Base-by-base conservation (phyloP, 1,140 invertebrate species). In the Metopolophium dirhodum region DNA sequence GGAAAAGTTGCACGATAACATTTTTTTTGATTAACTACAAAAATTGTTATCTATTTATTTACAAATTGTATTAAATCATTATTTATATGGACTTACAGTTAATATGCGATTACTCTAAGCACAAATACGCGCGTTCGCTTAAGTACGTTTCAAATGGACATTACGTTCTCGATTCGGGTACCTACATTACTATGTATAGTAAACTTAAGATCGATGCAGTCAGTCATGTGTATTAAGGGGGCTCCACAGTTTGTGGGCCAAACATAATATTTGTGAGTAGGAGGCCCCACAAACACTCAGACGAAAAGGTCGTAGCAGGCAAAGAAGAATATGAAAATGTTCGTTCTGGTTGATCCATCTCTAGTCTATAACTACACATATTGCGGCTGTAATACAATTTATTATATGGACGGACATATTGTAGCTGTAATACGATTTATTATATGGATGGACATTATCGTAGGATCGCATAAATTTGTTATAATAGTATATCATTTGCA, bases 401-500 rank as follows among this genome's bases (percentile, higher is more conserved):
- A 77, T 77, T 77, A 77, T 6, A 7, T 18, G 61, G 61, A 77
- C n/a, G n/a, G 61, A 77, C 11, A 14, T 68, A 26, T 30, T 77
- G 61, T 18, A n/a, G 6, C 30, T 18, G 0, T 26, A 47, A 54
- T 54, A 77, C n/a, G 14, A 18, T 77, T n/a, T 77, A 77, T 77
- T 77, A 77, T 6, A 7, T 18, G 61, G 61, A 77, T 77, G n/a
- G 61, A 77, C 18, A n/a, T 77, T 77, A 77, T 77, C 61, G 30
- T 77, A 18, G 18, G 30, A 20, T n/a, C 14, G 26, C 14, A 77
- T 77, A 77, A 41, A 77, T 77, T 77, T n/a, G 18, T 77, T 77
- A 77, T 47, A n/a, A 57, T 61, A 90, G 45, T 57, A 90, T 41
- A 90, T 68, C 3, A 18, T 90, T 90, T 83, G 30, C 47, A 92